A percentile compares a stretch with the other conserved stretches of the same genome.
phyloP scores from a whole-genome alignment of 2,113 vertebrate genomes.

The Thymallus thymallus region DNA sequence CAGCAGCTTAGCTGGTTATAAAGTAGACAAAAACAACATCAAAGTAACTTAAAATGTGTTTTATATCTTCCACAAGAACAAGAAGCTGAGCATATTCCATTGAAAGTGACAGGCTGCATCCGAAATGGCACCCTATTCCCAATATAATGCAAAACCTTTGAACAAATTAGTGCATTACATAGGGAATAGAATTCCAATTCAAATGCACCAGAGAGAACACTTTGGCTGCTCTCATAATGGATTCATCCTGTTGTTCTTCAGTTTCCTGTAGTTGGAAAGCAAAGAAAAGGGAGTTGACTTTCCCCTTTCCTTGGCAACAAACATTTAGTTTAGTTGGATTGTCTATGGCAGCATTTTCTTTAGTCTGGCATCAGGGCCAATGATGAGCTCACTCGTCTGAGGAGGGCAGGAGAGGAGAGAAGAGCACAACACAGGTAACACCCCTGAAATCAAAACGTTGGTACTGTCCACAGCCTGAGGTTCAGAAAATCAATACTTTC shows the following conservation, averaged over 20 bases:
- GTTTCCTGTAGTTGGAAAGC: not conserved
- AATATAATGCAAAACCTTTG: too few relatives aligned
- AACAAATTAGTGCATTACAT: too few relatives aligned
- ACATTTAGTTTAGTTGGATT: conserved; percentile 9
- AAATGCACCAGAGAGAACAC: not conserved
- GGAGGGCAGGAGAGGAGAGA: not conserved
- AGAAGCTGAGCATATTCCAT: not conserved
- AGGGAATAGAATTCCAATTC: not conserved
- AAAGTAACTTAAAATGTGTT: too few relatives aligned
- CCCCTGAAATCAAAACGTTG: not conserved
- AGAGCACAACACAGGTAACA: not conserved
- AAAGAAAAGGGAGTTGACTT: conserved; percentile 15
- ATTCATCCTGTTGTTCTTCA: not conserved
- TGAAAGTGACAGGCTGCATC: too few relatives aligned
- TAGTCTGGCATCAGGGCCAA: conserved; percentile 17
- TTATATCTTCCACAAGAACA: too few relatives aligned
- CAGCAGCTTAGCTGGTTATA: too few relatives aligned
- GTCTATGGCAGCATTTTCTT: conserved; percentile 23
- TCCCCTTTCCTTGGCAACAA: conserved; percentile 5
- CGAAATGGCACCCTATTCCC: too few relatives aligned
- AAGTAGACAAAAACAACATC: too few relatives aligned
- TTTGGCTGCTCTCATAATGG: not conserved
- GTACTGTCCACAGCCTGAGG: not conserved
- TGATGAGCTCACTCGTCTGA: conserved; percentile 26
- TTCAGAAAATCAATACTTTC: not conserved